Evolutionary conservation across 2,888 invertebrate species (phyloP).

Genomic region (Beris morrisii): DNA sequence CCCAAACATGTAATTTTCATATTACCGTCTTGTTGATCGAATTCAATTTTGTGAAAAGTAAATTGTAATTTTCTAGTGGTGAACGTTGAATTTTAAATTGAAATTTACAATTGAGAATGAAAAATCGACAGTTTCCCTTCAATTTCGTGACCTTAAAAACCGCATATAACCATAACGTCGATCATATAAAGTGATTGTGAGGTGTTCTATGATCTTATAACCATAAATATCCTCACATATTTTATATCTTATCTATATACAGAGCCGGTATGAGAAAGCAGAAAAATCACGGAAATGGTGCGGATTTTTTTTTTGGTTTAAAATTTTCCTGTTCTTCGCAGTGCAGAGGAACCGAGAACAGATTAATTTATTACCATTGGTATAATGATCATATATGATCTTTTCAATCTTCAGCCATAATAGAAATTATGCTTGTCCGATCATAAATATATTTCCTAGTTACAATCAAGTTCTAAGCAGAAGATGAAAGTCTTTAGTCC

Average conservation of each 20-base stretch:
- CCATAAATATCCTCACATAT: too few relatives aligned
- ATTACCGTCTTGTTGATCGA: too few relatives aligned
- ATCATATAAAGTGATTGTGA: background rate
- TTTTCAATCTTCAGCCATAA: constrained; percentile 13
- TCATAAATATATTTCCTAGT: constrained; percentile 30
- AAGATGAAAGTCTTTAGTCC: constrained; percentile 14
- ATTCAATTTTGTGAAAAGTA: too few relatives aligned
- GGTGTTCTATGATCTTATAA: too few relatives aligned
- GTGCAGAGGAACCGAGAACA: constrained; percentile 2
- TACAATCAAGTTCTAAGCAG: constrained; percentile 3
- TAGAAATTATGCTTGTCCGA: constrained; percentile 29
- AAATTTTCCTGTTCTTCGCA: constrained; percentile 4
- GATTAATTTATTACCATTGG: constrained; percentile 29
- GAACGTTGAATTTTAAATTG: background rate
- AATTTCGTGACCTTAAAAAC: constrained; percentile 10
- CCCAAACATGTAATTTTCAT: too few relatives aligned
- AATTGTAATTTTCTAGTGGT: too few relatives aligned
- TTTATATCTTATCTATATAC: too few relatives aligned
- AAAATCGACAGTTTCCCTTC: constrained; percentile 10
- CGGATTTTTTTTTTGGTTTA: background rate
- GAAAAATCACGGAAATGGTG: constrained; percentile 5
- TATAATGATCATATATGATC: constrained; percentile 23
- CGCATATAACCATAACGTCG: background rate
- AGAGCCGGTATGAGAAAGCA: constrained; percentile 1
- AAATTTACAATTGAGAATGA: background rate